Evolutionary conservation across 2,888 invertebrate species (phyloP), one percentile per base, ranked within the genome.

Genomic region (Digitonthophagus gazella): DNA sequence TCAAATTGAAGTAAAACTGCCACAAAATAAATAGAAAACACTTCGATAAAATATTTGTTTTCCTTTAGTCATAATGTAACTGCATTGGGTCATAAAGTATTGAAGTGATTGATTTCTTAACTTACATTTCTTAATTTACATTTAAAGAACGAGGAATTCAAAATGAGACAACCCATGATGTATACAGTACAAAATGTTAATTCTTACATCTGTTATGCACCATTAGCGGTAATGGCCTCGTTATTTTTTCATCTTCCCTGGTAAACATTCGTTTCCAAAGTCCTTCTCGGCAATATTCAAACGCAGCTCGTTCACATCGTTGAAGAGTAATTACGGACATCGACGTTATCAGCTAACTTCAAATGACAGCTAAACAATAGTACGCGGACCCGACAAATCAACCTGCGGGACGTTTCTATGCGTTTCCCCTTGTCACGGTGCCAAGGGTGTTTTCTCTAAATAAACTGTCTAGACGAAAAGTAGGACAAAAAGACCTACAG

Each of bases 361-460:
- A 61, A 61, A 18, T 61, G 61, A 20, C 61, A 61, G 61, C 61
- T 18, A 19, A 61, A 61, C 61, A 61, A 61, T 61, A n/a, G 61
- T 19, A 5, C 6, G 61, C 20, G n/a, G 61, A 18, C 19, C 19
- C 61, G n/a, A 19, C 61, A 61, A 61, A 61, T 61, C 61, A 61
- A 19, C 18, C 18, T n/a, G 61, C 18, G 61, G 14, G 28, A 44
- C 28, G 28, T 44, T 44, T 44, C 28, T 44, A 44, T 44, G 28
- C 28, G 11, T 44, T 44, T 44, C 28, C 28, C 28, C 28, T 44
- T 44, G 28, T 44, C 28, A 44, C 28, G 28, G 28, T 44, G 28
- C 11, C 28, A 44, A 44, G 28, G 28, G 28, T 44, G 6, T 44
- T 44, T 44, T 44, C 28, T 44, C 28, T 44, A 44, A 44, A 44